Evolutionary conservation across 2,797 vertebrate genomes (phyloP).

Genomic region (Atherinosoma microstoma): DNA sequence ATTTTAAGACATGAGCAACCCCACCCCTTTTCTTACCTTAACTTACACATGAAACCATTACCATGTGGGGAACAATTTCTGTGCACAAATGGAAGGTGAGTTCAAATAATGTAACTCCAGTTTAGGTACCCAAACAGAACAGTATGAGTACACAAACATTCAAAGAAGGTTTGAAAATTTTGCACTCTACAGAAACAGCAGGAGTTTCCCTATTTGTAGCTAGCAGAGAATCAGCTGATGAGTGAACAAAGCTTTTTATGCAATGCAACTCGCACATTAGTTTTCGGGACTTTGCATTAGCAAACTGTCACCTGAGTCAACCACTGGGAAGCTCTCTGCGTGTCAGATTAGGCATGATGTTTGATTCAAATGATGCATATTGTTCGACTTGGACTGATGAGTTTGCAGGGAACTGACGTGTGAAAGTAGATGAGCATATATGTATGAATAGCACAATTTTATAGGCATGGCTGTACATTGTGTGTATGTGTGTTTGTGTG

Average conservation of each 20-base stretch:
- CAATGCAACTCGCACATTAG: slow-evolving; percentile 41
- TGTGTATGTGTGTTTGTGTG: slow-evolving; percentile 56
- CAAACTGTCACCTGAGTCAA: slow-evolving; percentile 54
- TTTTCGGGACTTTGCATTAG: slow-evolving; percentile 40
- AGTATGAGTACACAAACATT: background rate
- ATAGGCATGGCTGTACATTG: slow-evolving; percentile 60
- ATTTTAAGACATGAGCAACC: too few species aligned
- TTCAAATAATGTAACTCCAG: background rate
- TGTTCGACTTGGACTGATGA: slow-evolving; percentile 65
- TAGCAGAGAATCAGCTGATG: slow-evolving; percentile 26
- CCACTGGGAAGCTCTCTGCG: slow-evolving; percentile 33
- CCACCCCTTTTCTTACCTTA: background rate
- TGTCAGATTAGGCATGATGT: slow-evolving; percentile 58
- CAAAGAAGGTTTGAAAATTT: background rate
- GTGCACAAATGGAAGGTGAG: background rate
- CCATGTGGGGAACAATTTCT: background rate
- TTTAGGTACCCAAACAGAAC: background rate
- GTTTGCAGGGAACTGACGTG: slow-evolving; percentile 56
- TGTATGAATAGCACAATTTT: slow-evolving; percentile 60
- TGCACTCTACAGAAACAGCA: background rate
- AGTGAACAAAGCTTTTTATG: slow-evolving; percentile 39
- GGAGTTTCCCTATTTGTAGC: background rate
- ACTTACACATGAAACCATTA: background rate
- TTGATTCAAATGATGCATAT: slow-evolving; percentile 64
- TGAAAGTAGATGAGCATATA: slow-evolving; percentile 66